Conservation (phyloP, 2,113 vertebrate genomes). For the Scartelaos histophorus region DNA sequence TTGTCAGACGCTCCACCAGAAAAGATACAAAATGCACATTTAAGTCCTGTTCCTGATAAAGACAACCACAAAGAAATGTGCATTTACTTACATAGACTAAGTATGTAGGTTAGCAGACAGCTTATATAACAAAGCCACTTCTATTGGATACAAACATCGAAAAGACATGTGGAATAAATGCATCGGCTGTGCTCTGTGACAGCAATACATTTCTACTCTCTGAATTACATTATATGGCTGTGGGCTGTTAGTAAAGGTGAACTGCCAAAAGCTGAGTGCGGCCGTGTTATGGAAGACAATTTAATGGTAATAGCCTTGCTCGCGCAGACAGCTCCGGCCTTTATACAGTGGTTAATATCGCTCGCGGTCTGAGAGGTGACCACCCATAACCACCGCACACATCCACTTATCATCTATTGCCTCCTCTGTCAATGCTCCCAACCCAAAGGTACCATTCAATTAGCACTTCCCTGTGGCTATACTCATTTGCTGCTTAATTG, state of each 20-base stretch:
- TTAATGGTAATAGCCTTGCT: slow-evolving; percentile 9
- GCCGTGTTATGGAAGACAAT: background rate
- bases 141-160: background rate
- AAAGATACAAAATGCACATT: too few species aligned
- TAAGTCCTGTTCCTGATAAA: too few species aligned
- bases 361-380: slow-evolving; percentile 23
- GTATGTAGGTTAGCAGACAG: background rate
- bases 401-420: slow-evolving; percentile 27
- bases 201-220: slow-evolving; percentile 5
- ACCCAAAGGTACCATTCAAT: slow-evolving; percentile 54
- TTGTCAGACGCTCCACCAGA: too few species aligned
- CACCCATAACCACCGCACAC: slow-evolving; percentile 16
- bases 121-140: background rate
- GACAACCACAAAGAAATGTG: too few species aligned
- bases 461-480: slow-evolving; percentile 51
- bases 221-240: background rate
- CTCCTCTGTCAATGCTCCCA: slow-evolving; percentile 29
- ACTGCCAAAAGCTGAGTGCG: background rate
- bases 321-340: background rate
- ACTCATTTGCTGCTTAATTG: slow-evolving; percentile 64
- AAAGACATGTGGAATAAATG: background rate
- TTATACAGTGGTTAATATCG: slow-evolving; percentile 4
- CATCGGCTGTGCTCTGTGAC: background rate
- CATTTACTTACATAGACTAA: too few species aligned
- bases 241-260: slow-evolving; percentile 7